These are phyloP conservation scores for Acanthis flammea DNA, from an alignment of 2,797 vertebrate genomes.

Conservation along the genomic window DNA sequence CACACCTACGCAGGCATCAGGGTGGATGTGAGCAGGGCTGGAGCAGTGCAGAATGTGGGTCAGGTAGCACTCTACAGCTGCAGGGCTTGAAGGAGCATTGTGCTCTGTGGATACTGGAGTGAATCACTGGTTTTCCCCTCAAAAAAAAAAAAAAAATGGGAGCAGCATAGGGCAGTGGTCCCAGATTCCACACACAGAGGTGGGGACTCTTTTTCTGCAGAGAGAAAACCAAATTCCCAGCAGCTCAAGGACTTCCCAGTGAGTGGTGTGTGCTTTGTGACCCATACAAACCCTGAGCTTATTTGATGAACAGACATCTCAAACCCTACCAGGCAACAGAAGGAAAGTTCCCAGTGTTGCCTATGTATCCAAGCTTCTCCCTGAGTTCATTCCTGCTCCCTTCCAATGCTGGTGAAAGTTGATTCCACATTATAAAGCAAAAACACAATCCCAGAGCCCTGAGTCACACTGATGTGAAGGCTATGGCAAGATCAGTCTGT, in stretches of 20 bases:
- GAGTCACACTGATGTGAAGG: not conserved
- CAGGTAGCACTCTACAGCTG: not conserved
- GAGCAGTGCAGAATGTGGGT: not conserved
- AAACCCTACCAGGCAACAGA: not conserved
- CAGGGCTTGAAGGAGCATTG: not conserved
- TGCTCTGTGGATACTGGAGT: rapidly evolving
- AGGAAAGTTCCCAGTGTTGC: not conserved
- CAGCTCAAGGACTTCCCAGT: not conserved
- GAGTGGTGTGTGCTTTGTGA: not conserved
- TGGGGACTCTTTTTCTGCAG: not conserved
- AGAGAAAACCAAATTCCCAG: not conserved
- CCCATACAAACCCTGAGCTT: not conserved
- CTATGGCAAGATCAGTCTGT: not conserved
- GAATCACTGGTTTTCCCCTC: not conserved
- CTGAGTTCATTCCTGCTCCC: not conserved
- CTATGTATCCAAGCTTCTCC: not conserved
- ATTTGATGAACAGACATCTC: not conserved
- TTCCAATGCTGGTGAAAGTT: not conserved
- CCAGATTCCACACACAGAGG: not conserved
- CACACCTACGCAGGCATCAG: not conserved
- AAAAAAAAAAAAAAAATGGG: not conserved
- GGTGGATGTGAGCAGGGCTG: not conserved
- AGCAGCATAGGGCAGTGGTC: not conserved
- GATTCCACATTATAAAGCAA: not conserved
- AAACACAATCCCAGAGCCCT: not conserved